Base-by-base conservation (phyloP, 2,797 vertebrate genomes). In the Antennarius maculatus region DNA sequence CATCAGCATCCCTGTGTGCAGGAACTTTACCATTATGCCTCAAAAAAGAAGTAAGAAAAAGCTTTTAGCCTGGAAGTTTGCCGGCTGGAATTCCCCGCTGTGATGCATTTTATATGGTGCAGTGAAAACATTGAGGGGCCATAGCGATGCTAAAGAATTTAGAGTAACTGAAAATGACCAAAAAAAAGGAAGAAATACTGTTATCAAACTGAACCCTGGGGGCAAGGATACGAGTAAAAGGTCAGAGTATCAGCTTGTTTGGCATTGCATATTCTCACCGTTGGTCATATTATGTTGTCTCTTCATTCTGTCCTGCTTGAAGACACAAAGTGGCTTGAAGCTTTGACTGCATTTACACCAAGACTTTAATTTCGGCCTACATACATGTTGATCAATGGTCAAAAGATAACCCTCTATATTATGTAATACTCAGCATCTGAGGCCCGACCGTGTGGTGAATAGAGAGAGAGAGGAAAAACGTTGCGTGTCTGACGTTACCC, bases 31-130 rank as follows among this genome's bases (percentile, higher is more conserved):
- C 76, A 71, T 82, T 69, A 77, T 61, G 59, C 51, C 31, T 77
- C 66, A 31, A 48, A 75, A 55, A 55, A 61, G 43, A 23, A 23
- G 23, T 23, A 23, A 23, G 23, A 23, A 23, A 23, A 23, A 23
- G 23, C 47, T 70, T 75, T 79, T 48, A 81, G 68, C 14, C 71
- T 66, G 60, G 61, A 65, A 31, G 61, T 76, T 81, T 72, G 64
- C 52, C 68, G 75, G 64, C 63, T 67, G 54, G 52, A 60, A 3
- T 77, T 51, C 68, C 68, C 75, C 76, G 75, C 80, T 80, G 72
- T 59, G 76, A 80, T 65, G 63, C 69, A 54, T 73, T 80, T 88
- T 65, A 79, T 66, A 59, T 51, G 69, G 1, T 55, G 66, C 71
- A 60, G 74, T 37, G 55, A 66, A 51, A 66, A 74, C 52, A 57